These are phyloP conservation scores for Chalcosyrphus nemorum DNA, from an alignment of 2,888 invertebrate genomes.

Conservation along the genomic window DNA sequence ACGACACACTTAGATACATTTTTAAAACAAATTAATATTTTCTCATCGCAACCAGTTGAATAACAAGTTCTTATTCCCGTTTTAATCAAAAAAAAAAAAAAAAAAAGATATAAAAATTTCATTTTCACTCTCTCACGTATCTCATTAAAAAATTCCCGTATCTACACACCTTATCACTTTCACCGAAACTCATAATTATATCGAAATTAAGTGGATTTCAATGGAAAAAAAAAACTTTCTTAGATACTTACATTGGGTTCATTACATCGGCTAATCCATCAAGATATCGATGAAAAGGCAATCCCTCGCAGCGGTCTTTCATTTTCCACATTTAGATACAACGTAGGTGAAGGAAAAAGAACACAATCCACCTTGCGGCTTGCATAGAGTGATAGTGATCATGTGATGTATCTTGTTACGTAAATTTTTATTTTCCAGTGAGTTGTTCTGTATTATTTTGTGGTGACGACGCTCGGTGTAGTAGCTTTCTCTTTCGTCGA, in stretches of 20 bases:
- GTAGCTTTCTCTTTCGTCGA: slow-evolving; percentile 67
- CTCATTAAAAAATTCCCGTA: background rate
- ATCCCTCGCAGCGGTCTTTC: slow-evolving; percentile 42
- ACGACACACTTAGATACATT: background rate
- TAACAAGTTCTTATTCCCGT: slow-evolving; percentile 5
- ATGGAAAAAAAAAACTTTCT: background rate
- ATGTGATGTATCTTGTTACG: slow-evolving; percentile 64
- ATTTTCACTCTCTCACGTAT: background rate
- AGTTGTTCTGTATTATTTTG: no score
- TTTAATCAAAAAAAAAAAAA: background rate
- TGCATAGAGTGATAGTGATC: slow-evolving; percentile 39
- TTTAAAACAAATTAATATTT: background rate
- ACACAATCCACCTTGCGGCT: slow-evolving; percentile 57
- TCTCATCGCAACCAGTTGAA: background rate
- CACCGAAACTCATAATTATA: slow-evolving; percentile 27
- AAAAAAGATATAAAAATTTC: slow-evolving; percentile 1
- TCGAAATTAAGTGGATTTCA: slow-evolving; percentile 20
- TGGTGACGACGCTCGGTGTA: slow-evolving; percentile 10
- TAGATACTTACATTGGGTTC: slow-evolving; percentile 13
- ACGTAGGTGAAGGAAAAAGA: no score
- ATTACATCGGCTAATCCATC: slow-evolving; percentile 57
- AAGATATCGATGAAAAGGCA: slow-evolving; percentile 32
- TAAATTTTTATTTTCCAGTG: slow-evolving; percentile 26
- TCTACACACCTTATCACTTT: slow-evolving; percentile 44
- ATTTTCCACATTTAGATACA: slow-evolving; percentile 24